phyloP scores from a whole-genome alignment of 2,888 invertebrate species.

The Nephrotoma appendiculata region DNA sequence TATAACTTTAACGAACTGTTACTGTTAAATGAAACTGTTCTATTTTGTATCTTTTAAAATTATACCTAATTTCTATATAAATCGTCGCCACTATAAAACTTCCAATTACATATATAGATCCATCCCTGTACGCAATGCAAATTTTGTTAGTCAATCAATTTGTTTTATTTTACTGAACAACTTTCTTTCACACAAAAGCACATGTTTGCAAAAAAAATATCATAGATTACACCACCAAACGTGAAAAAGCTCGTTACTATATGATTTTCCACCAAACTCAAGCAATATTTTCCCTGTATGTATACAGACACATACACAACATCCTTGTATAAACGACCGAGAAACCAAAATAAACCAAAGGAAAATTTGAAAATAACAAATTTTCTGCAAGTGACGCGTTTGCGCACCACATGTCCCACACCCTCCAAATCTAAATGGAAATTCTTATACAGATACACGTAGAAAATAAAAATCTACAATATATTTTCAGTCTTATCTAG shows the following conservation, averaged over 20 bases:
- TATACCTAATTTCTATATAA: no score
- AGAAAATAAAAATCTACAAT: background rate
- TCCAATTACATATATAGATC: no score
- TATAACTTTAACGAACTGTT: no score
- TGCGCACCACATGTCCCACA: background rate
- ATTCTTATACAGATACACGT: background rate
- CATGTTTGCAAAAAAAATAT: background rate
- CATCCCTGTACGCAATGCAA: no score
- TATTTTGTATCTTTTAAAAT: no score
- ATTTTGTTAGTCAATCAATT: background rate
- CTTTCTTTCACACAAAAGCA: no score
- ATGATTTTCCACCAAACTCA: background rate
- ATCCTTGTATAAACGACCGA: background rate
- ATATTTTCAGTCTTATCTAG: conserved; percentile 4
- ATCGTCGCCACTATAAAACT: no score
- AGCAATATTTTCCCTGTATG: background rate
- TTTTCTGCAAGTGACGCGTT: background rate
- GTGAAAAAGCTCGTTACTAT: background rate
- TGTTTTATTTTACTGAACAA: background rate
- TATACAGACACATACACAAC: background rate
- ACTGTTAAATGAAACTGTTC: no score
- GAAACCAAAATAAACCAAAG: background rate
- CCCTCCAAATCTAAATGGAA: background rate
- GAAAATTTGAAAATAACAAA: background rate
- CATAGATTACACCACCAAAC: background rate